A percentile compares a stretch with the other conserved stretches of the same genome.
Conservation (phyloP, 1,140 invertebrate genomes). For the Belonocnema kinseyi region DNA sequence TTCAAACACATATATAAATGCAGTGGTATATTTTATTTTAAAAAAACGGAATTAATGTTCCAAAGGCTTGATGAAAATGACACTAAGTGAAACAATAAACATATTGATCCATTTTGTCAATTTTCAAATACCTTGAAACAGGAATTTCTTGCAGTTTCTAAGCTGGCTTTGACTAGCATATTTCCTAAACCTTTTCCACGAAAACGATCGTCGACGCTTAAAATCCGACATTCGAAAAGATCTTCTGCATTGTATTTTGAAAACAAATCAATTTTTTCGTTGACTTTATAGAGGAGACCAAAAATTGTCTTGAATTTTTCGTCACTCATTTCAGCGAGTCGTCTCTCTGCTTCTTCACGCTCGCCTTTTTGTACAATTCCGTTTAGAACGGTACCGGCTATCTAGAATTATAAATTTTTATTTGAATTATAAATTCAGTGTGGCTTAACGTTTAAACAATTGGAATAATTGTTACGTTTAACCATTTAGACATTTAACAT, state of each 20-base stretch:
- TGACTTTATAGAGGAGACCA: slow-evolving; percentile 79
- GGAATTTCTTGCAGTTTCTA: slow-evolving; percentile 79
- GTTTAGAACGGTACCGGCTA: slow-evolving; percentile 82
- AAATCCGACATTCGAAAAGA: slow-evolving; percentile 87
- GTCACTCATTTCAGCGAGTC: slow-evolving; percentile 77
- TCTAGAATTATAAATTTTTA: slow-evolving; percentile 69
- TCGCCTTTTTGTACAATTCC: slow-evolving; percentile 79
- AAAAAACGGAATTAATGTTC: not conserved
- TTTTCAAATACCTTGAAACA: slow-evolving; percentile 80
- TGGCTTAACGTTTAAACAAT: too few relatives aligned
- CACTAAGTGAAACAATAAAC: not conserved
- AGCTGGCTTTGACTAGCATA: slow-evolving; percentile 80
- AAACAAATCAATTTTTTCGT: slow-evolving; percentile 80
- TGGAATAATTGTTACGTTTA: too few relatives aligned
- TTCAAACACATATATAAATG: too few relatives aligned
- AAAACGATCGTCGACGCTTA: slow-evolving; percentile 83
- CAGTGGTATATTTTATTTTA: too few relatives aligned
- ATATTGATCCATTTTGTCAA: not conserved
- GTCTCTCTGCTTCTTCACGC: slow-evolving; percentile 77
- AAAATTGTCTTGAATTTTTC: slow-evolving; percentile 82
- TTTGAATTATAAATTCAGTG: not conserved
- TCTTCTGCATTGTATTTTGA: slow-evolving; percentile 80
- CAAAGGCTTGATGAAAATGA: not conserved
- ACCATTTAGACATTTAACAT: too few relatives aligned
- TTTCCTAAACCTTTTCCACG: slow-evolving; percentile 84